These are phyloP conservation scores for Andricus grossulariae DNA, from an alignment of 1,140 invertebrate species.

Conservation along the genomic window DNA sequence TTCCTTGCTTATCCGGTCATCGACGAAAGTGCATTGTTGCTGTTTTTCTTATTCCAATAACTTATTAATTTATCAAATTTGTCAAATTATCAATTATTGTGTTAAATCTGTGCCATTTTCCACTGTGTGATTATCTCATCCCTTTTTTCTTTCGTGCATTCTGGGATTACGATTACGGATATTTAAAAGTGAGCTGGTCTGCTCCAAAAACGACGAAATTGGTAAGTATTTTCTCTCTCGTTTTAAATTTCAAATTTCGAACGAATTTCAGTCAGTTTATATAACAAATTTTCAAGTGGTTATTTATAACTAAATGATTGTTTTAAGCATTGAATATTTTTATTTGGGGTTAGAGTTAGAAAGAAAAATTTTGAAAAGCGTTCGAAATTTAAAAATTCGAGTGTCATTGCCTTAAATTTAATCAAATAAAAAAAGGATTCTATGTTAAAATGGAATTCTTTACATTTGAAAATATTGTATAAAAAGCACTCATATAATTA, in stretches of 20 bases:
- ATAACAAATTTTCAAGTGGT: too few relatives aligned
- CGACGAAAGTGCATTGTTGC: slow-evolving; percentile 29
- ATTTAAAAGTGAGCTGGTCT: background rate
- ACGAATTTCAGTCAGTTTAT: too few relatives aligned
- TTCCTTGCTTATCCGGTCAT: slow-evolving; percentile 1
- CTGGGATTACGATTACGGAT: slow-evolving; percentile 16
- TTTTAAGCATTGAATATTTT: too few relatives aligned
- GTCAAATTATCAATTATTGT: background rate
- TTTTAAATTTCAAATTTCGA: background rate
- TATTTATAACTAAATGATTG: too few relatives aligned
- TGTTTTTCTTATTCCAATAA: background rate
- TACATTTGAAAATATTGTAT: too few relatives aligned
- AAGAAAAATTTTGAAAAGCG: too few relatives aligned
- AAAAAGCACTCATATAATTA: too few relatives aligned
- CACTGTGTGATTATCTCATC: slow-evolving; percentile 1
- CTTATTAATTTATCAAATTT: background rate
- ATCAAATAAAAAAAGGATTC: too few relatives aligned
- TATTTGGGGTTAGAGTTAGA: too few relatives aligned
- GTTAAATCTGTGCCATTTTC: slow-evolving; percentile 27
- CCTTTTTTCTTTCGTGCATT: slow-evolving; percentile 1
- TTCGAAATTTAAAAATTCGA: too few relatives aligned
- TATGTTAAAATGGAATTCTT: too few relatives aligned
- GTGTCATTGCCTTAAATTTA: too few relatives aligned
- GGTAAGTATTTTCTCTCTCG: background rate
- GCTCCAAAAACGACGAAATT: background rate